Evolutionary conservation across 2,888 invertebrate genomes (phyloP), one percentile per base, ranked within the genome.

Genomic region (Subacronicta megacephala): DNA sequence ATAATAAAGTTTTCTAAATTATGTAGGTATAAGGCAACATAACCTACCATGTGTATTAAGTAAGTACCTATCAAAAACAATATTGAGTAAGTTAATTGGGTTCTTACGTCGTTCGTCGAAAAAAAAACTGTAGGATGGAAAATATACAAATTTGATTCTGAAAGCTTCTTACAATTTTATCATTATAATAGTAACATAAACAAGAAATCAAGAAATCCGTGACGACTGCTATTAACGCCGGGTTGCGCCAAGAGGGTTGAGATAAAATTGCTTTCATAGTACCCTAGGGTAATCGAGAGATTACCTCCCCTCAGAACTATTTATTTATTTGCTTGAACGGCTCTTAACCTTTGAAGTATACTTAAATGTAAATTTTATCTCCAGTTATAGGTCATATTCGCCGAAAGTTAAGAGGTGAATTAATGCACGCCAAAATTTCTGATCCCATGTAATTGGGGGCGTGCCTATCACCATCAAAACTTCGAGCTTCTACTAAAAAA

Each of bases 211-310:
- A 69, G 41, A 64, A 55, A 59, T 55, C 35, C 16, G 29, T 49
- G 58, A 47, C 50, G 40, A 50, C 38, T 43, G 54, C 45, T 45
- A 44, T 66, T 62, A 72, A 33, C 37, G 62, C 49, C 35, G 31
- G 57, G 41, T 43, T 33, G 16, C 36, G 29, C 29, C 41, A 23
- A 38, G 37, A 45, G 55, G 49, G 58, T 59, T 51, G 43, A 55
- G 35, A 63, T 49, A 69, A 71, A 71, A 71, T 68, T 58, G 62
- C 68, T 70, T 74, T 64, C 52, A 62, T 57, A 72, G 51, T 53
- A 46, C 50, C 55, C 37, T 51, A 58, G 60, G 56, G 64, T 52
- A 61, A 75, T 79, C 72, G 38, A 66, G 54, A 64, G 52, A 78
- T 77, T 69, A 67, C 66, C 52, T 50, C 49, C 51, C 42, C 26